Base-by-base conservation (phyloP, 1,140 invertebrate species). In the Neuroterus valhalla region DNA sequence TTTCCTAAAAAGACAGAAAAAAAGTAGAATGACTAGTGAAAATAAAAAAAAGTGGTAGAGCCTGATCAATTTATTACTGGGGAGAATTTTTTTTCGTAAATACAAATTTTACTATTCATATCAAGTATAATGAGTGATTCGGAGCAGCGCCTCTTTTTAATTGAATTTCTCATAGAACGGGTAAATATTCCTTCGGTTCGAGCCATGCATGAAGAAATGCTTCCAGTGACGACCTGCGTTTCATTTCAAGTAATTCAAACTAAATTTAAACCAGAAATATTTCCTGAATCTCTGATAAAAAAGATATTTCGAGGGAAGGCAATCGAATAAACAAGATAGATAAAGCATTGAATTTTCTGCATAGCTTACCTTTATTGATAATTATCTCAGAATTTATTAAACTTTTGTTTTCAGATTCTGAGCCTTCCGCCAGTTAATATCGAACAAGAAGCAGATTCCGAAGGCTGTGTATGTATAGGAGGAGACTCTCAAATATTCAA, bases 151-250 rank as follows among this genome's bases (percentile, higher is more conserved):
- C 73, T 90, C 10, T 89, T 89, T 75, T 71, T 90, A 1, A 78
- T 89, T 42, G 89, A 90, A 76, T 89, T 90, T 66, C 66, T 89
- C n/a, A 81, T 90, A 0, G 84, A 88, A 14, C 77, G 69, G 17
- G 82, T 89, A 0, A 85, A 86, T 52, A 82, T 90, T 17, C 84
- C 87, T 3, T 78, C 78, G 4, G 78, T 89, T 31, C 78, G 80
- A n/a, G 86, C 84, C 0, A 83, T 85, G 68, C 76, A 83, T 6
- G 78, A 87, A 0, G 81, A 87, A 3, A 66, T 83, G n/a, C 31
- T 87, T 23, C 77, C 79, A 0, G 75, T 82, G 0, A 82, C 52
- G 52, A 89, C 87, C 15, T 87, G 82, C 44, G 80, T 88, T 1
- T 86, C 85, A 12, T 89, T 89, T 77, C 85, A 87, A 76, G 88